A percentile compares a stretch with the other conserved stretches of the same genome.
These are phyloP conservation scores for Bettongia penicillata DNA, from an alignment of 2,113 vertebrate species.

Conservation along the genomic window DNA sequence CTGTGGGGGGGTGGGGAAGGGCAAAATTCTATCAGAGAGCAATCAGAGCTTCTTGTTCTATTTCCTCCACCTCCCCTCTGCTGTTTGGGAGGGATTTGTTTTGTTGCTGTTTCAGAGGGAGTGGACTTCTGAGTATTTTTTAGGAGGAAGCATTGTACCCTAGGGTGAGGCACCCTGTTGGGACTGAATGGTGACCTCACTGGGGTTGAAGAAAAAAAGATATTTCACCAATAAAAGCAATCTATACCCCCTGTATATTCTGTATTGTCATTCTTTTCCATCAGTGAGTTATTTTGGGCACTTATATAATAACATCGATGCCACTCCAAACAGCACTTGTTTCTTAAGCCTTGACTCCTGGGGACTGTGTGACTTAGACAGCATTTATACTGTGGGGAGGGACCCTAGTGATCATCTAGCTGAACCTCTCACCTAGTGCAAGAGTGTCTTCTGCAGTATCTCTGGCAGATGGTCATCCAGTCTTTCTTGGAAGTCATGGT, in stretches of 20 bases:
- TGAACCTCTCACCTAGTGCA: background rate
- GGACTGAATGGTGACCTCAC: background rate
- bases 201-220: background rate
- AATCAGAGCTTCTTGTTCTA: background rate
- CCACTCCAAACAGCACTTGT: background rate
- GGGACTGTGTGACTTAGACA: background rate
- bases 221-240: background rate
- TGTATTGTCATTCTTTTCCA: rapidly evolving
- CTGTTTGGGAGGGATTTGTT: background rate
- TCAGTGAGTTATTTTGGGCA: background rate
- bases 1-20: background rate
- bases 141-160: too few species aligned
- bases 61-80: background rate
- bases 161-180: background rate
- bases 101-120: background rate
- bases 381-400: background rate
- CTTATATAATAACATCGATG: rapidly evolving
- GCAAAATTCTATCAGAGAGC: background rate
- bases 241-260: rapidly evolving
- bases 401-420: background rate
- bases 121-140: background rate
- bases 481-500: background rate
- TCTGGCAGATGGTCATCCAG: background rate
- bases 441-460: background rate
- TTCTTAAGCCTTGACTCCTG: background rate